These are phyloP conservation scores for Calliphora vomitoria DNA, from an alignment of 2,888 invertebrate genomes.

Conservation along the genomic window DNA sequence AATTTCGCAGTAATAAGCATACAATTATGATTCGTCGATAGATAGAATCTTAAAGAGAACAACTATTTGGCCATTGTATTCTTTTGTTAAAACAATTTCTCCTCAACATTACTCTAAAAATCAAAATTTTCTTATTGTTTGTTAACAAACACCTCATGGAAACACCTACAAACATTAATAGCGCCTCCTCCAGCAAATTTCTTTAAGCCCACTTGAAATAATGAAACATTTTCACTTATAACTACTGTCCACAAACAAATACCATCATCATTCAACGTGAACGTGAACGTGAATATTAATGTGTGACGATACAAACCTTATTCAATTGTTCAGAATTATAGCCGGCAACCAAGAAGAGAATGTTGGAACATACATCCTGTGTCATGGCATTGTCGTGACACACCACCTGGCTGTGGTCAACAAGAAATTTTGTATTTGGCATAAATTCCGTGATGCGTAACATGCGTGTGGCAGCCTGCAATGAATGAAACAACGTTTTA, in stretches of 20 bases:
- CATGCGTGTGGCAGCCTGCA: constrained; percentile 83
- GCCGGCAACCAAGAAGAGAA: constrained; percentile 87
- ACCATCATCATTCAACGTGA: neutral
- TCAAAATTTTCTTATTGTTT: too few relatives aligned
- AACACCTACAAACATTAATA: neutral
- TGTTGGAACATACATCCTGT: constrained; percentile 86
- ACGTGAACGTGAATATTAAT: neutral
- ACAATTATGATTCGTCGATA: too few relatives aligned
- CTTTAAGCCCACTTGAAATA: neutral
- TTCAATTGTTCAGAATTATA: constrained; percentile 87
- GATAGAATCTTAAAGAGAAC: too few relatives aligned
- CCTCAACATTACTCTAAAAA: too few relatives aligned
- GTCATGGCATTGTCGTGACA: constrained; percentile 85
- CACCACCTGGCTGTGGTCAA: constrained; percentile 83
- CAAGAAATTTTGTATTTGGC: constrained; percentile 83
- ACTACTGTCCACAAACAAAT: neutral
- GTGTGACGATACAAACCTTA: constrained; percentile 83
- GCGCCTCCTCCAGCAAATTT: neutral
- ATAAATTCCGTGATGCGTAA: constrained; percentile 84
- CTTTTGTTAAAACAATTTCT: too few relatives aligned
- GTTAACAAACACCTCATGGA: neutral
- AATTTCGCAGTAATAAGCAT: too few relatives aligned
- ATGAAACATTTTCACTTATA: neutral
- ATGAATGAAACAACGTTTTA: constrained; percentile 42
- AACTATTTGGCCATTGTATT: too few relatives aligned